Base-by-base conservation (phyloP, 2,797 vertebrate species). In the Triplophysa yarkandensis region DNA sequence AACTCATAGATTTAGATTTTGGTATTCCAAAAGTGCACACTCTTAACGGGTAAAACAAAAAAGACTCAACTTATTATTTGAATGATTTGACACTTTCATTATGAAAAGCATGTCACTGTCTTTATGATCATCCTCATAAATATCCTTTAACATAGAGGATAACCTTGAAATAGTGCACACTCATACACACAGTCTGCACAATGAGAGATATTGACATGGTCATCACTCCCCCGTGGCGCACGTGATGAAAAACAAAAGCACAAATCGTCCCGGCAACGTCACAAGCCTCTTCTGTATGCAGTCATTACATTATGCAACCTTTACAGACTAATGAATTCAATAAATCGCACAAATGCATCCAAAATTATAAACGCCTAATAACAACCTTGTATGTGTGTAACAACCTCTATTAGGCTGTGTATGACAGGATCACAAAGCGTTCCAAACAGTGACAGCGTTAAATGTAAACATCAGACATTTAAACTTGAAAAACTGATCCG, bases 241-340 rank as follows among this genome's bases (percentile, higher is more conserved):
- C 27, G 61, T 54, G 66, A 66, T 69, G 6, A 52, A 50, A 60
- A 64, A 79, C 36, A 70, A 66, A 44, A 41, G 57, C 52, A 41
- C 30, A 63, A 54, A 76, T 65, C 69, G 34, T 70, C 23, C 63
- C 5, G 75, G 64, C 27, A 65, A 23, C 44, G 9, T 50, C 54
- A 74, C 52, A 5, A 60, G 34, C 32, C 60, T 9, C 44, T 54
- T 68, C 21, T 34, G 50, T 62, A 43, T 75, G 67, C 71, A 68
- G 71, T 43, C 41, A 48, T 75, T 77, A 68, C 50, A 79, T 68
- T 80, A 80, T 23, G 16, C 21, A 21, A 65, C 43, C 52, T 66
- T 54, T 30, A 57, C 36, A 65, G 32, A n/a, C 77, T 21, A 61
- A 58, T 62, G 54, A 63, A 6, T 52, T n/a, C n/a, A 69, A 54